Conservation (phyloP, 1,140 invertebrate species). For the Littorina saxatilis region DNA sequence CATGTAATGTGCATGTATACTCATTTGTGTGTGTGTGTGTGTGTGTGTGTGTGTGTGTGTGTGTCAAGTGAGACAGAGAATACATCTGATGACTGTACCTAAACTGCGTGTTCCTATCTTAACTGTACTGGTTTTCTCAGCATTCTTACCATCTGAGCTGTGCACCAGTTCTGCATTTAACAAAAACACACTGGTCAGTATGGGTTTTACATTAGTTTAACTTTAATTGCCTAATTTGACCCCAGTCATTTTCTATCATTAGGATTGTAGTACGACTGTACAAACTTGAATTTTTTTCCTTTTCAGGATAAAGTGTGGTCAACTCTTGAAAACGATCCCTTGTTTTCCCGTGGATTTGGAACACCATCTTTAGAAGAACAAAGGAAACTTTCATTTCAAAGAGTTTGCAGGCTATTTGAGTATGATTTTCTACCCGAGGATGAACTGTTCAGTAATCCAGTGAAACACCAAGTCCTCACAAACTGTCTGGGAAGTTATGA, state of each 20-base stretch:
- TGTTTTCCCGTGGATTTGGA: slow-evolving; percentile 81
- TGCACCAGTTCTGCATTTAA: neutral
- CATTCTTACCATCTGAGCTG: no score
- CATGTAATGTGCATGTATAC: no score
- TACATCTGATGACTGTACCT: no score
- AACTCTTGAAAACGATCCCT: slow-evolving; percentile 86
- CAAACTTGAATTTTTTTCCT: slow-evolving; percentile 5
- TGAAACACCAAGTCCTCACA: slow-evolving; percentile 71
- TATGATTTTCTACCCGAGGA: slow-evolving; percentile 81
- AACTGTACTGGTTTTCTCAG: no score
- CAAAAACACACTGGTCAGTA: neutral
- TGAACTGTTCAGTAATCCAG: slow-evolving; percentile 77
- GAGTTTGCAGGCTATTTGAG: slow-evolving; percentile 81
- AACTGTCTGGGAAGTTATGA: slow-evolving; percentile 83
- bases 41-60: no score
- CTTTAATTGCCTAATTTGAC: no score
- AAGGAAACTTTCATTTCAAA: slow-evolving; percentile 80
- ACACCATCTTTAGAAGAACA: slow-evolving; percentile 84
- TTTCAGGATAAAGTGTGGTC: slow-evolving; percentile 88
- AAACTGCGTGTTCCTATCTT: no score
- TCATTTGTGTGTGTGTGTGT: no score
- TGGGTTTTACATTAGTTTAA: neutral
- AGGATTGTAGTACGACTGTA: neutral
- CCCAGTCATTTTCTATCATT: no score
- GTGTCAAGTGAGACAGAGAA: no score